Conservation (phyloP, 2,797 vertebrate genomes). For the Rhinogobio ventralis region DNA sequence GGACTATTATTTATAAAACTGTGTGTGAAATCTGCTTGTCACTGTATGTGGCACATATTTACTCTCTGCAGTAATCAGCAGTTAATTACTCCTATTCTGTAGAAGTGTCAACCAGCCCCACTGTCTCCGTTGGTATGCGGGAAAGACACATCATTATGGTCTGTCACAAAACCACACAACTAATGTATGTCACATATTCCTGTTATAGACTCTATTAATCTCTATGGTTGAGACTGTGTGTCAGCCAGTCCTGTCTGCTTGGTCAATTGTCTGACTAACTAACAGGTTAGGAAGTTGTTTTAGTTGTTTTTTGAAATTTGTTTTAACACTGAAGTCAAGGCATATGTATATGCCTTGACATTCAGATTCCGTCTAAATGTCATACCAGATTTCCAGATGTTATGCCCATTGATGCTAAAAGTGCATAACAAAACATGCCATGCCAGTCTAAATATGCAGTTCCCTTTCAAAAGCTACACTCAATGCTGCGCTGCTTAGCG, state of each 20-base stretch:
- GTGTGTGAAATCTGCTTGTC: conserved; percentile 26
- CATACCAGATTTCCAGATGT: neutral
- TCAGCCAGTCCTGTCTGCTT: neutral
- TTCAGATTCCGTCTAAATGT: neutral
- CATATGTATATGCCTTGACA: neutral
- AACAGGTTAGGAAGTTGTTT: conserved; percentile 4
- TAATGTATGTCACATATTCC: conserved; percentile 2
- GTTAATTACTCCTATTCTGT: conserved; percentile 41
- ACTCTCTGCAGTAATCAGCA: conserved; percentile 10
- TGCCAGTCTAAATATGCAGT: neutral
- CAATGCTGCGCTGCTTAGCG: too few species aligned
- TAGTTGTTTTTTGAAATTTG: too few species aligned
- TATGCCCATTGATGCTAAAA: neutral
- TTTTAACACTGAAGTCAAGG: neutral
- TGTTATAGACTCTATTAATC: neutral
- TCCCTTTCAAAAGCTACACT: too few species aligned
- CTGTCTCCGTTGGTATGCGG: conserved; percentile 19
- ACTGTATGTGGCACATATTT: conserved; percentile 33
- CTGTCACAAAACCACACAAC: conserved; percentile 13
- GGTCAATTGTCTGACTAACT: neutral
- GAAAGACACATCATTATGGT: conserved; percentile 15
- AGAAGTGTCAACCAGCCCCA: conserved; percentile 17
- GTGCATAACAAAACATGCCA: neutral
- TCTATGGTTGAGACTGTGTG: neutral
- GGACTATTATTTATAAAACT: neutral